phyloP scores from a whole-genome alignment of 2,888 invertebrate species.

The Thera obeliscata region DNA sequence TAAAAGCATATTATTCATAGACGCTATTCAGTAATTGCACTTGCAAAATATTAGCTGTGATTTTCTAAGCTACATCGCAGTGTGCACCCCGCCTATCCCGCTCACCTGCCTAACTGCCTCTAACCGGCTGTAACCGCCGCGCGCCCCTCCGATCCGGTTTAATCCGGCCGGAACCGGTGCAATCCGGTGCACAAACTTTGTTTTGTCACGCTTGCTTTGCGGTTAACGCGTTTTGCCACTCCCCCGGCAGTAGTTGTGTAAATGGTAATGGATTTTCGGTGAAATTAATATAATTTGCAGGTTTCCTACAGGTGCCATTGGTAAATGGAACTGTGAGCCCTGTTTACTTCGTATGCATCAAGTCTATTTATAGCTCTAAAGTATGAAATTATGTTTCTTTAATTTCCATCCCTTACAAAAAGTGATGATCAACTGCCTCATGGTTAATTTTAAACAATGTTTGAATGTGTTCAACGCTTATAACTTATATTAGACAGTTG shows the following conservation, averaged over 20 bases:
- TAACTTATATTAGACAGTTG: too few relatives aligned
- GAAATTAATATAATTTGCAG: constrained; percentile 31
- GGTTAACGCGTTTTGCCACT: constrained; percentile 67
- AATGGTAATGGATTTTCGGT: constrained; percentile 55
- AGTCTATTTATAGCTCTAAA: too few relatives aligned
- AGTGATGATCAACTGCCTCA: too few relatives aligned
- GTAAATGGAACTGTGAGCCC: not conserved
- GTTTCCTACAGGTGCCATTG: not conserved
- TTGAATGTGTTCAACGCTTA: too few relatives aligned
- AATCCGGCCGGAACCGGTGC: constrained; percentile 65
- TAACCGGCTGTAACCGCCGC: constrained; percentile 61
- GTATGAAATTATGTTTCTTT: too few relatives aligned
- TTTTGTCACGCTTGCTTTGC: constrained; percentile 72
- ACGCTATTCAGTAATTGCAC: too few relatives aligned
- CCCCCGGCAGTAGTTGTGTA: constrained; percentile 52
- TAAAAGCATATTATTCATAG: too few relatives aligned
- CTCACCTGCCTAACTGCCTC: constrained; percentile 52
- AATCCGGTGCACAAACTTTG: constrained; percentile 76
- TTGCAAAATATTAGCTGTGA: not conserved
- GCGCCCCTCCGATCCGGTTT: constrained; percentile 50
- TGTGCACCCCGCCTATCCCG: constrained; percentile 32
- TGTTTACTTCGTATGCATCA: not conserved
- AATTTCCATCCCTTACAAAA: too few relatives aligned
- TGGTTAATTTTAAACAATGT: too few relatives aligned
- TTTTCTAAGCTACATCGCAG: constrained; percentile 1